A percentile compares a stretch with the other conserved stretches of the same genome.
phyloP scores from a whole-genome alignment of 2,888 invertebrate species.

The Thymelicus acteon region DNA sequence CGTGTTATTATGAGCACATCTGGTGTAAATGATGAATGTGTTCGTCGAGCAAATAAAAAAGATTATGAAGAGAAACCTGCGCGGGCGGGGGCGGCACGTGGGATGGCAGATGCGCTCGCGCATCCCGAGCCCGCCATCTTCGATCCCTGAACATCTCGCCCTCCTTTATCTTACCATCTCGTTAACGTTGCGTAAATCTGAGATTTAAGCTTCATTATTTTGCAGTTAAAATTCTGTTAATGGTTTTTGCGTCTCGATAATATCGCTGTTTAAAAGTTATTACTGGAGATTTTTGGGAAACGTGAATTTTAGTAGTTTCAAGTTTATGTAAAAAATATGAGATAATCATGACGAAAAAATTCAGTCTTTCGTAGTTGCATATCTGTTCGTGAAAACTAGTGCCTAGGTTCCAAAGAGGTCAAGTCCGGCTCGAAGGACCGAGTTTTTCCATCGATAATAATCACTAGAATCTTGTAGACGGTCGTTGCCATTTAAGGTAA shows the following conservation, averaged over 20 bases:
- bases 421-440: slow-evolving; percentile 75
- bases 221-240: slow-evolving; percentile 52
- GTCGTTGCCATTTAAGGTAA: slow-evolving; percentile 76
- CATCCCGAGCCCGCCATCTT: slow-evolving; percentile 61
- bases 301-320: slow-evolving; percentile 2
- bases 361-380: not conserved
- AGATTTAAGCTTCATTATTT: slow-evolving; percentile 72
- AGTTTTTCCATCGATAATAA: slow-evolving; percentile 79
- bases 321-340: not conserved
- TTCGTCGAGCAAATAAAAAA: slow-evolving; percentile 65
- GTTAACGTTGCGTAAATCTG: slow-evolving; percentile 64
- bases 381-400: not conserved
- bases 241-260: slow-evolving; percentile 54
- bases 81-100: slow-evolving; percentile 79
- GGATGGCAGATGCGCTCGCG: slow-evolving; percentile 79
- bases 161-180: slow-evolving; percentile 71
- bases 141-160: slow-evolving; percentile 28
- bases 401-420: slow-evolving; percentile 64
- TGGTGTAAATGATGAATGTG: slow-evolving; percentile 78
- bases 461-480: slow-evolving; percentile 63
- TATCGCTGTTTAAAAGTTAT: slow-evolving; percentile 43
- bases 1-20: slow-evolving; percentile 76
- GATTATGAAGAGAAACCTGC: slow-evolving; percentile 68
- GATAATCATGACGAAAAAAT: not conserved
- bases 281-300: slow-evolving; percentile 5